Evolutionary conservation across 2,113 vertebrate genomes (phyloP).

Genomic region (Apodemus speciosus): DNA sequence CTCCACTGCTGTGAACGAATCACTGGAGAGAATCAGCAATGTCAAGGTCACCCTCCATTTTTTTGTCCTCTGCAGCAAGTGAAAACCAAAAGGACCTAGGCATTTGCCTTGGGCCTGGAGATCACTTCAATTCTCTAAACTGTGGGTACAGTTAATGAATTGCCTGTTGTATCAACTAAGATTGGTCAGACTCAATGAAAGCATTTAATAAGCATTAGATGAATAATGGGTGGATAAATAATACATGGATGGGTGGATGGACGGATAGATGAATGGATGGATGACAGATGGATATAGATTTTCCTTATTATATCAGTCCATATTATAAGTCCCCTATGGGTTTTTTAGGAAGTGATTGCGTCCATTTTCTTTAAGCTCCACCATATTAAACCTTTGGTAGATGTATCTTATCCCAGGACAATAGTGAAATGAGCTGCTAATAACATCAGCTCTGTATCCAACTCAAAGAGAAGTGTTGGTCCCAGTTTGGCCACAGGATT

Average conservation of each 20-base stretch:
- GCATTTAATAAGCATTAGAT: not conserved
- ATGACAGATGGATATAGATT: not conserved
- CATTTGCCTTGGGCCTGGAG: not conserved
- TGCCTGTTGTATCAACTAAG: not conserved
- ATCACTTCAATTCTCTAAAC: not conserved
- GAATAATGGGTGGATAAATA: not conserved
- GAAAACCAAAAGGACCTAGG: not conserved
- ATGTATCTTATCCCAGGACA: not conserved
- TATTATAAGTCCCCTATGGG: not conserved
- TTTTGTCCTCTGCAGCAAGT: no score
- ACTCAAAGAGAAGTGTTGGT: not conserved
- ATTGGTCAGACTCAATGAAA: not conserved
- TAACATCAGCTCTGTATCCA: not conserved
- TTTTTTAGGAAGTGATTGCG: not conserved
- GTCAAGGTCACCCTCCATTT: no score
- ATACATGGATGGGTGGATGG: not conserved
- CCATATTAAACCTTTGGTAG: not conserved
- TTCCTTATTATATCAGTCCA: not conserved
- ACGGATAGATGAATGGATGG: not conserved
- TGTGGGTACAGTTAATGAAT: not conserved
- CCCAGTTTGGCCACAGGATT: not conserved
- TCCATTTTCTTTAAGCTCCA: not conserved
- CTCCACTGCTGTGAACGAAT: no score
- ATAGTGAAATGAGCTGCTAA: not conserved
- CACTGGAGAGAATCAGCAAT: no score